A percentile compares a stretch with the other conserved stretches of the same genome.
These are phyloP conservation scores for Brevimyrus niger DNA, from an alignment of 2,113 vertebrate genomes.

Conservation along the genomic window DNA sequence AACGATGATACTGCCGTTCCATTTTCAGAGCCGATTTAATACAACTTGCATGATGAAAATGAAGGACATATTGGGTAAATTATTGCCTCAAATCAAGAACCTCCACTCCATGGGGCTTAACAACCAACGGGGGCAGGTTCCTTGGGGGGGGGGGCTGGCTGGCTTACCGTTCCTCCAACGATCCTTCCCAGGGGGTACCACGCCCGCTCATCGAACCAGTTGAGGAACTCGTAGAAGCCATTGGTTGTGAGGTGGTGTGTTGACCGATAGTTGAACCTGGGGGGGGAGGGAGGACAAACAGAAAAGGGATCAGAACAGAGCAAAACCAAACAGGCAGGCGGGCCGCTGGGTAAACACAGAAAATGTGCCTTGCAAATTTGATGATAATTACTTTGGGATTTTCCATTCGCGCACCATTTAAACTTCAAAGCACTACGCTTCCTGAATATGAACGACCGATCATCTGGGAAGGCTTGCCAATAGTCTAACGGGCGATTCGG, in stretches of 20 bases:
- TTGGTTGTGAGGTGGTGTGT: conserved; percentile 97
- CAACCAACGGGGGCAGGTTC: background rate
- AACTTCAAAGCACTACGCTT: background rate
- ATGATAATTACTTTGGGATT: background rate
- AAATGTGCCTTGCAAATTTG: background rate
- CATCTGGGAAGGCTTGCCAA: background rate
- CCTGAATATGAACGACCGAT: background rate
- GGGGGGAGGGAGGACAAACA: background rate
- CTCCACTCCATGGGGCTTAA: background rate
- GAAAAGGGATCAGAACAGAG: background rate
- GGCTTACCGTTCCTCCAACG: conserved; percentile 95
- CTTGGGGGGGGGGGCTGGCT: background rate
- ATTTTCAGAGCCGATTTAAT: background rate
- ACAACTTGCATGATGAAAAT: background rate
- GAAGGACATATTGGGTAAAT: background rate
- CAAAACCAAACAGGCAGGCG: background rate
- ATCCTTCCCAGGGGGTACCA: conserved; percentile 99
- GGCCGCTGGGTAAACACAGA: background rate
- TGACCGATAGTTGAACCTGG: conserved; percentile 99
- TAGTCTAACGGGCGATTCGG: background rate
- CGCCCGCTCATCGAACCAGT: conserved; percentile 98
- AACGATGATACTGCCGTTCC: background rate
- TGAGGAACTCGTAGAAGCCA: conserved; percentile 99
- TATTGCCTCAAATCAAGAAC: background rate
- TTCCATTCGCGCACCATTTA: background rate